Evolutionary conservation across 2,888 invertebrate genomes (phyloP).

Genomic region (Scaptomyza tumidula): DNA sequence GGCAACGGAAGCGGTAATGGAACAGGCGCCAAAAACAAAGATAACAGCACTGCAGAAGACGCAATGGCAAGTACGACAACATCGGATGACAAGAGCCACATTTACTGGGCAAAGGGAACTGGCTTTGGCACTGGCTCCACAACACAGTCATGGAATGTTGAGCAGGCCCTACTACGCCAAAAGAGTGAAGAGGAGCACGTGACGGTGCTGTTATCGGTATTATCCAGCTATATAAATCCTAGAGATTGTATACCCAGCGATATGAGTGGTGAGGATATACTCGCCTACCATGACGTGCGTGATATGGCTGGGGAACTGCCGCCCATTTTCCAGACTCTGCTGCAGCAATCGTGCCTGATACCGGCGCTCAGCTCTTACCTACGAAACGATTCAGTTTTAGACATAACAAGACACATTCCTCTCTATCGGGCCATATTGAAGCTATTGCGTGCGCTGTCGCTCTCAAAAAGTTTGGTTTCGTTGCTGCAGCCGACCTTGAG

Average conservation of each 20-base stretch:
- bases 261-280: constrained; percentile 81
- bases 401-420: constrained; percentile 98
- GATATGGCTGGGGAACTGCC: constrained; percentile 87
- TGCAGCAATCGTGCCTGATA: constrained; percentile 93
- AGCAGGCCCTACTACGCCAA: constrained; percentile 95
- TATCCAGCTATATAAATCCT: constrained; percentile 95
- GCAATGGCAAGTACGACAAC: constrained; percentile 79
- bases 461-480: constrained; percentile 87
- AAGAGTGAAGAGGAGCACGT: constrained; percentile 97
- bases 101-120: constrained; percentile 98
- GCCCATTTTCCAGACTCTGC: constrained; percentile 89
- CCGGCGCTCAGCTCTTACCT: constrained; percentile 95
- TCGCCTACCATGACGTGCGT: constrained; percentile 84
- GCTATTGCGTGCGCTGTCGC: constrained; percentile 90
- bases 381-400: constrained; percentile 97
- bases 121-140: constrained; percentile 98
- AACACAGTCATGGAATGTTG: constrained; percentile 98
- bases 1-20: constrained; percentile 27
- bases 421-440: constrained; percentile 94
- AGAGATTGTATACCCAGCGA: constrained; percentile 86
- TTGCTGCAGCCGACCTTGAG: constrained; percentile 87
- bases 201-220: constrained; percentile 91
- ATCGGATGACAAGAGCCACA: constrained; percentile 89
- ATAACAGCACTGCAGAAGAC: constrained; percentile 68
- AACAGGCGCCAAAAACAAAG: constrained; percentile 43